Conservation (phyloP, 2,113 vertebrate genomes). For the Penelope pileata region DNA sequence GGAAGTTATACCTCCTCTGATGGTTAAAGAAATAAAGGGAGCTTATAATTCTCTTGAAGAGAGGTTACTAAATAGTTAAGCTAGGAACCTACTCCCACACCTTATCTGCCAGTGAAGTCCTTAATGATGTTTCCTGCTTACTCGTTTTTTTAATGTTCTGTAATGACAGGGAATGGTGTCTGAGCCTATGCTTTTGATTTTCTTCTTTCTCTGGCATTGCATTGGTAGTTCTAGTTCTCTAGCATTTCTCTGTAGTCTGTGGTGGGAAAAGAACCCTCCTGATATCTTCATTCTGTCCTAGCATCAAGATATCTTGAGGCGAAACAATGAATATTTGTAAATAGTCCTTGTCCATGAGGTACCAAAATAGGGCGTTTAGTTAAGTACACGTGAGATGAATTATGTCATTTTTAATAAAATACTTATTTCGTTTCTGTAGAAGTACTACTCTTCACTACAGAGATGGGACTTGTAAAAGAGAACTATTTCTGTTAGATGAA, state of each 20-base stretch:
- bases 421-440: background rate
- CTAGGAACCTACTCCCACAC: background rate
- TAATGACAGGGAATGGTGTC: background rate
- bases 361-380: background rate
- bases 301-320: background rate
- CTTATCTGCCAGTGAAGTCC: background rate
- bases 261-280: background rate
- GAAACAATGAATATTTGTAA: background rate
- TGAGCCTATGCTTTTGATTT: background rate
- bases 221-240: background rate
- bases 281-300: background rate
- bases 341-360: background rate
- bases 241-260: background rate
- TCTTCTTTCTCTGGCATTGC: background rate
- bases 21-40: background rate
- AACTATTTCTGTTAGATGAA: background rate
- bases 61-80: background rate
- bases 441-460: fast-evolving
- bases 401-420: background rate
- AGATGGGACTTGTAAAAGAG: background rate
- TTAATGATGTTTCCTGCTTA: background rate
- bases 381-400: background rate
- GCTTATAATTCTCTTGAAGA: background rate
- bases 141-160: background rate
- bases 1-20: background rate